phyloP scores from a whole-genome alignment of 2,797 vertebrate genomes.

The Takifugu rubripes region DNA sequence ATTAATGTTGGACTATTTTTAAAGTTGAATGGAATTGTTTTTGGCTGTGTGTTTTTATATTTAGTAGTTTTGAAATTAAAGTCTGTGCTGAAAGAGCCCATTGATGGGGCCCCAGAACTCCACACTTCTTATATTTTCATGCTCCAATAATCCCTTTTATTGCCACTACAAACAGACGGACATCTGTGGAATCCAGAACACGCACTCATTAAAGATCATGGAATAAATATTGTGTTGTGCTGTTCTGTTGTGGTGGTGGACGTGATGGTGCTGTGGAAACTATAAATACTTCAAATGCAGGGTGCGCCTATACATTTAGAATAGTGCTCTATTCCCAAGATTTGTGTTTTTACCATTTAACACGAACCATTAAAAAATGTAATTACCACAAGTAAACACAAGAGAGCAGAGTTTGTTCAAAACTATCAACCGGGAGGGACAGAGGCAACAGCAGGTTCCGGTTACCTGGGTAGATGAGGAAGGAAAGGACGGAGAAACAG shows the following conservation, averaged over 20 bases:
- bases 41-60: background rate
- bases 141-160: conserved; percentile 70
- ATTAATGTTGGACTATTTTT: no score
- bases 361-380: no score
- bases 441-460: background rate
- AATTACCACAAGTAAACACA: conserved; percentile 1
- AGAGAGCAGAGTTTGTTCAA: conserved; percentile 40
- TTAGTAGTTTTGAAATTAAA: background rate
- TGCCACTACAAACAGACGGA: conserved; percentile 38
- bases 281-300: no score
- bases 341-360: no score
- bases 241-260: no score
- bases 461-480: background rate
- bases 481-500: no score
- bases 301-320: no score
- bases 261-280: no score
- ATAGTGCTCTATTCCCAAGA: no score
- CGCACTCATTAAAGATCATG: background rate
- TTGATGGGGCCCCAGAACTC: conserved; percentile 2
- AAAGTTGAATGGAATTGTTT: no score
- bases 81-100: background rate
- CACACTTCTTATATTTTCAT: conserved; percentile 48
- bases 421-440: background rate
- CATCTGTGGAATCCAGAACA: conserved; percentile 29
- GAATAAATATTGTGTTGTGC: no score